Evolutionary conservation across 2,888 invertebrate species (phyloP), one percentile per base, ranked within the genome.

Genomic region (Drosophila flavopinicola): DNA sequence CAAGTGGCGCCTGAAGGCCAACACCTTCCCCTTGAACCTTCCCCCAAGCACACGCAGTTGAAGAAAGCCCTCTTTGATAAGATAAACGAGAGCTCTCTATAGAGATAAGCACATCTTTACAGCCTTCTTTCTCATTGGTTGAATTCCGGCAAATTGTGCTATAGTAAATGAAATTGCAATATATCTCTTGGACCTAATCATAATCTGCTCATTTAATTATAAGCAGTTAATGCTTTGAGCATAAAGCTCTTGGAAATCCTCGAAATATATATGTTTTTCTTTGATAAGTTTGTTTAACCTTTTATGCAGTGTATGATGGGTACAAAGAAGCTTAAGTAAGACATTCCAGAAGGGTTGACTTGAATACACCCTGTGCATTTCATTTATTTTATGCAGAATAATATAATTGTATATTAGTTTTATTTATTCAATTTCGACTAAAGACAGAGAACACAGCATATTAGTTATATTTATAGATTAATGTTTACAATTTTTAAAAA

Each of bases 1-100:
- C 66, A 67, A 45, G 25, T 44, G n/a, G 10, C 37, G 29, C 41
- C 6, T 4, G 6, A 11, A 27, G 11, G 30, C 38, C 32, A 20
- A 9, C 17, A n/a, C 2, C 5, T n/a, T 38, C 65, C 60, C 61
- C 66, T 57, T 61, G 56, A 74, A 61, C 69, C 69, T 78, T 44
- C 6, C 2, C 25, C 6, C 24, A 23, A 0, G n/a, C 24, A n/a
- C n/a, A 30, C 44, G 3, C 9, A 10, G 6, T 20, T 20, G 20
- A 35, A 17, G 17, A 35, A 17, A 17, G 53, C 7, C 20, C 9
- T 27, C 56, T 48, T 59, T 79, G 72, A 76, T 67, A 1, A 75
- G 77, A 60, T 66, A 39, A 54, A 59, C n/a, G n/a, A 44, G 35
- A 15, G 13, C 27, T 6, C 3, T 5, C 30, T 6, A 6, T 10